Evolutionary conservation across 2,797 vertebrate genomes (phyloP).

Genomic region (Phyllotis vaccarum): DNA sequence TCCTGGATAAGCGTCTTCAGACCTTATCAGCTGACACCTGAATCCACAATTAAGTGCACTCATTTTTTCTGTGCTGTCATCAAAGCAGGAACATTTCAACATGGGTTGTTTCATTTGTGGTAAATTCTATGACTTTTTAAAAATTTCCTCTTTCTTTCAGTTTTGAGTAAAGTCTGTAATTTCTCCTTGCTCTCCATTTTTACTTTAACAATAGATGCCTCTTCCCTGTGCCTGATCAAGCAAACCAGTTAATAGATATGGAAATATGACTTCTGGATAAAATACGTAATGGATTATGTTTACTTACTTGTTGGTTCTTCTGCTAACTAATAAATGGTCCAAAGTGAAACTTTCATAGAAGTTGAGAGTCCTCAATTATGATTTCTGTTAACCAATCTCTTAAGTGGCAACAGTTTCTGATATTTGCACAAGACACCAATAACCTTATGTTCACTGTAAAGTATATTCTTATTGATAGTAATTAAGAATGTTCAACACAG

Average conservation of each 20-base stretch:
- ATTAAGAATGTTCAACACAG: not conserved
- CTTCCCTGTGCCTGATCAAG: not conserved
- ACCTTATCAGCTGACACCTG: no score
- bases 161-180: not conserved
- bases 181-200: not conserved
- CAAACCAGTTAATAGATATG: not conserved
- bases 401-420: not conserved
- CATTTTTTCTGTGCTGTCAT: not conserved
- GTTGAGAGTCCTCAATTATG: not conserved
- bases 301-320: not conserved
- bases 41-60: no score
- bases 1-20: no score
- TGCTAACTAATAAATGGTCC: not conserved
- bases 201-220: not conserved
- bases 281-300: not conserved
- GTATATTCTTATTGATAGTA: not conserved
- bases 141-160: not conserved
- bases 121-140: not conserved
- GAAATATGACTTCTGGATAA: slow-evolving; percentile 5
- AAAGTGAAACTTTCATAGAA: not conserved
- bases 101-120: not conserved
- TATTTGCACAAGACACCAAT: not conserved
- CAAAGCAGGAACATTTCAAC: not conserved
- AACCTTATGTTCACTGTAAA: not conserved
- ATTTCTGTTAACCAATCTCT: not conserved